Percentiles rank a stretch among this genome's conserved stretches.
These are phyloP conservation scores for Bufotes viridis DNA, from an alignment of 2,797 vertebrate species.

Conservation along the genomic window DNA sequence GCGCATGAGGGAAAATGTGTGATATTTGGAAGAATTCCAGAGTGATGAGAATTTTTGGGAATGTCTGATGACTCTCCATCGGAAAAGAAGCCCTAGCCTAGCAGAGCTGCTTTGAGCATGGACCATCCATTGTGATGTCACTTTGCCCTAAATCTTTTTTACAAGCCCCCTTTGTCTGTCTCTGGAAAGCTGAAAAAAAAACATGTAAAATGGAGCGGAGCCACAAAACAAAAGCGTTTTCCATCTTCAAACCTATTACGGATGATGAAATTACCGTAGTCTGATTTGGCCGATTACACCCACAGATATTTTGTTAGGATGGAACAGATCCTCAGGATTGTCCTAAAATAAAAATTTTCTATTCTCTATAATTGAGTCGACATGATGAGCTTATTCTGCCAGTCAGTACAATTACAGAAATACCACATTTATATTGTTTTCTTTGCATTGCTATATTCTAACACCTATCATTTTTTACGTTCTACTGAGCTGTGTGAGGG, in stretches of 20 bases:
- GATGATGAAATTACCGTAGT: background rate
- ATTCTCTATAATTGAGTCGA: too few relatives aligned
- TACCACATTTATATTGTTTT: too few relatives aligned
- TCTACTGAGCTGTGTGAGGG: background rate
- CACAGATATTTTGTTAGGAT: too few relatives aligned
- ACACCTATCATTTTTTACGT: background rate
- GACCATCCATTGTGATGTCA: background rate
- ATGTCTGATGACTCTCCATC: background rate
- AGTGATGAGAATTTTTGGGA: background rate
- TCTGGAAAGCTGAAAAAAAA: background rate
- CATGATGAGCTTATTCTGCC: too few relatives aligned
- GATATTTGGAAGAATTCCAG: too few relatives aligned
- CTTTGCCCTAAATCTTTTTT: background rate
- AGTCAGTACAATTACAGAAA: too few relatives aligned
- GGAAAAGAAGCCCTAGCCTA: background rate
- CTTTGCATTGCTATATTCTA: background rate
- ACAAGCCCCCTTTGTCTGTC: background rate
- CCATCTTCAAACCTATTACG: background rate
- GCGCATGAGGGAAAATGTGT: too few relatives aligned
- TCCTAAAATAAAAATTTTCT: too few relatives aligned
- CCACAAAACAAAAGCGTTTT: background rate
- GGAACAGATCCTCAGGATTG: too few relatives aligned
- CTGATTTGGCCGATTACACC: background rate
- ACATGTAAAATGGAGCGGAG: background rate
- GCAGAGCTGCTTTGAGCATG: background rate